Conservation (phyloP, 2,888 invertebrate species). For the Podotricha telesiphe region DNA sequence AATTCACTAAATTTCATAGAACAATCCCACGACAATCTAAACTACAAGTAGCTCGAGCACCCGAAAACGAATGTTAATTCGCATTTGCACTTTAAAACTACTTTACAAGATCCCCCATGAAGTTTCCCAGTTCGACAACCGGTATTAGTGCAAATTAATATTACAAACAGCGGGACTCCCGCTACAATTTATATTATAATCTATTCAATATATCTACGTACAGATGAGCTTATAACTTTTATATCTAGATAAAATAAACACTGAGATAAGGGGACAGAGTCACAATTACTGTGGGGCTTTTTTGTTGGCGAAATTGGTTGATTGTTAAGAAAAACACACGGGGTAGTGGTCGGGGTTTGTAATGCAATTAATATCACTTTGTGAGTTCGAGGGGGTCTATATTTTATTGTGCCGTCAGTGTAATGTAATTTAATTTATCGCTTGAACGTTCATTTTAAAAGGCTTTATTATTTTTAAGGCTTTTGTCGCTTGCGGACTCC, state of each 20-base stretch:
- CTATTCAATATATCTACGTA: slow-evolving; percentile 66
- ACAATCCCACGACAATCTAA: slow-evolving; percentile 40
- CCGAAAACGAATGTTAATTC: slow-evolving; percentile 45
- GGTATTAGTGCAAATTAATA: slow-evolving; percentile 69
- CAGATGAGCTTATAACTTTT: slow-evolving; percentile 47
- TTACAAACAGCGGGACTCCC: slow-evolving; percentile 65
- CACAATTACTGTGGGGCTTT: slow-evolving; percentile 44
- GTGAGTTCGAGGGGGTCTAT: slow-evolving; percentile 58
- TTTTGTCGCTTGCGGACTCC: slow-evolving; percentile 5
- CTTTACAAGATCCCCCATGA: slow-evolving; percentile 54
- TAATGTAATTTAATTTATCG: slow-evolving; percentile 47
- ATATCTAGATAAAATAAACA: slow-evolving; percentile 39
- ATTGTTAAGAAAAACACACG: slow-evolving; percentile 81
- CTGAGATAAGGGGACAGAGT: slow-evolving; percentile 46
- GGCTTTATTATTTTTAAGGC: slow-evolving; percentile 29
- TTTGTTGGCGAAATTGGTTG: slow-evolving; percentile 55
- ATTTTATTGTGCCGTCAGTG: slow-evolving; percentile 50
- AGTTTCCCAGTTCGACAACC: slow-evolving; percentile 66
- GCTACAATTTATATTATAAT: slow-evolving; percentile 72
- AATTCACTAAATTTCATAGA: not conserved
- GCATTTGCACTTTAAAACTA: slow-evolving; percentile 43
- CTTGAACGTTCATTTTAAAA: slow-evolving; percentile 41
- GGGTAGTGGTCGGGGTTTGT: slow-evolving; percentile 70
- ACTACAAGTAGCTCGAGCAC: slow-evolving; percentile 19
- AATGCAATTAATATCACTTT: slow-evolving; percentile 82